phyloP scores from a whole-genome alignment of 2,797 vertebrate genomes.

The Thalassophryne amazonica region DNA sequence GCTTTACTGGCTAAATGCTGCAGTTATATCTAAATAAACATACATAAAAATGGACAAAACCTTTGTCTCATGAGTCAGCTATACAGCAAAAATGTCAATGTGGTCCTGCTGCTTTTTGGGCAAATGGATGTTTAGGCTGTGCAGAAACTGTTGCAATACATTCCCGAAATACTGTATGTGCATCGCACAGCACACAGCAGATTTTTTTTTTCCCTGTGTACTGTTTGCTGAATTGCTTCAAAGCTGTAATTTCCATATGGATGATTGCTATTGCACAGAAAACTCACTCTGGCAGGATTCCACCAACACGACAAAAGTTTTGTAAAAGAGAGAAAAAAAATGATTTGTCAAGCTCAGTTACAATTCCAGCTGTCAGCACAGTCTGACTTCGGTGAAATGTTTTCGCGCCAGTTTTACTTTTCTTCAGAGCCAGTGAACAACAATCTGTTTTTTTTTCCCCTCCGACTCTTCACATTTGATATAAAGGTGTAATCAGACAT shows the following conservation, averaged over 20 bases:
- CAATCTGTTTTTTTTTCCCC: constrained; percentile 49
- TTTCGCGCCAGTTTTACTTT: constrained; percentile 48
- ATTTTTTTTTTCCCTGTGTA: constrained; percentile 24
- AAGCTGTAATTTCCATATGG: constrained; percentile 50
- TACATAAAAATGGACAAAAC: no score
- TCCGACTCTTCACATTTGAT: constrained; percentile 39
- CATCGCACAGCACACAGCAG: not conserved
- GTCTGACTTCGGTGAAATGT: constrained; percentile 36
- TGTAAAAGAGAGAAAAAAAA: not conserved
- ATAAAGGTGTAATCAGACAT: constrained; percentile 49
- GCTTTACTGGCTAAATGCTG: no score
- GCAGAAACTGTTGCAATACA: constrained; percentile 9
- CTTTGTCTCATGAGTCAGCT: not conserved
- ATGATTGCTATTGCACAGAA: constrained; percentile 34
- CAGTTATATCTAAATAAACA: no score
- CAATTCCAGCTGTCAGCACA: constrained; percentile 37
- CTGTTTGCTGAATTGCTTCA: constrained; percentile 41
- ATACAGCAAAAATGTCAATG: constrained; percentile 5
- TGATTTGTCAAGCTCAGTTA: constrained; percentile 24
- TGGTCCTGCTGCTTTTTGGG: constrained; percentile 10
- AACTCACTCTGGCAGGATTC: constrained; percentile 19
- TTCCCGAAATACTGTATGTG: constrained; percentile 11
- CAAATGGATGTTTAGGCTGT: constrained; percentile 1
- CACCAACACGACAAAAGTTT: constrained; percentile 22
- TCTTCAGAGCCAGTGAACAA: constrained; percentile 19